Percentiles rank a stretch among this genome's conserved stretches.
Evolutionary conservation across 2,113 vertebrate species (phyloP).

Genomic region (Notechis scutatus): DNA sequence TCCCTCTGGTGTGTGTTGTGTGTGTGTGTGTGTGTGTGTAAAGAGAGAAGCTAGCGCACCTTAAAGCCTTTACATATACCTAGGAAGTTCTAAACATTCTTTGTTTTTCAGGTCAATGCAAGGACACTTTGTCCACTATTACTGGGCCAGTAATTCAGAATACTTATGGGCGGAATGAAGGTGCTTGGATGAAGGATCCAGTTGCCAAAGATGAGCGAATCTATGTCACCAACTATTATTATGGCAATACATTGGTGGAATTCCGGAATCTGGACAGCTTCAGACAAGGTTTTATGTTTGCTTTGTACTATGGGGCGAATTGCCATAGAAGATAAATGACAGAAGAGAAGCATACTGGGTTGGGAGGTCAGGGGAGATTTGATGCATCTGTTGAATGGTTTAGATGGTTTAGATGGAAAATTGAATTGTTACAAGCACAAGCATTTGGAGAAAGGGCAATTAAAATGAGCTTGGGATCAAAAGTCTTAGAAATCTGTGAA

Average conservation of each 20-base stretch:
- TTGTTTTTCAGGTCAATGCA: constrained; percentile 80
- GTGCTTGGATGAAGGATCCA: constrained; percentile 99
- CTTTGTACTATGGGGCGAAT: neutral
- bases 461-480: neutral
- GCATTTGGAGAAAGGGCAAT: neutral
- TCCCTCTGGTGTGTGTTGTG: too few species aligned
- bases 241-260: constrained; percentile 91
- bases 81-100: neutral
- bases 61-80: neutral
- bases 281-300: constrained; percentile 79
- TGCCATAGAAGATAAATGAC: neutral
- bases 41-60: neutral
- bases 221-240: constrained; percentile 92
- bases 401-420: too few species aligned
- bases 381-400: neutral
- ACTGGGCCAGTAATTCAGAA: constrained; percentile 91
- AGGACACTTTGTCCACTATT: constrained; percentile 93
- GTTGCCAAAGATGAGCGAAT: constrained; percentile 83
- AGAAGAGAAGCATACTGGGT: too few species aligned
- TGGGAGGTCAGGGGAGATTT: neutral
- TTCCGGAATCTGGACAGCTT: constrained; percentile 93
- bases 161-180: constrained; percentile 87
- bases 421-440: neutral
- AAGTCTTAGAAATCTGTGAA: neutral
- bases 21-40: neutral